A percentile compares a stretch with the other conserved stretches of the same genome.
Conservation (phyloP, 1,140 invertebrate species). For the Mamestra configurata region DNA sequence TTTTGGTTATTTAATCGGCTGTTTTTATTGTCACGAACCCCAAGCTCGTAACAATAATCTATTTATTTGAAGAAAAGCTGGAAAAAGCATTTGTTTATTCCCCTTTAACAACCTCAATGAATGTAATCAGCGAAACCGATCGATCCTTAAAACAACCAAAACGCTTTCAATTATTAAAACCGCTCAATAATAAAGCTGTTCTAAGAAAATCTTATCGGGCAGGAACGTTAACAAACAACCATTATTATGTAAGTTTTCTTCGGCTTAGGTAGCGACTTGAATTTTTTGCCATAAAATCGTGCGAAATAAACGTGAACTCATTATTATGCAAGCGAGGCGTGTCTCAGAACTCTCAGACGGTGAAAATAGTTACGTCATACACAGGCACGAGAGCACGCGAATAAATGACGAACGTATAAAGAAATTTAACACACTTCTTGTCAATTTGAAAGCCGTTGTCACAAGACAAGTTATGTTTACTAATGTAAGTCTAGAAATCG, state of each 20-base stretch:
- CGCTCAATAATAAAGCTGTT: constrained; percentile 10
- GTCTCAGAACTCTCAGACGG: constrained; percentile 51
- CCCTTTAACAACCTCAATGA: too few relatives aligned
- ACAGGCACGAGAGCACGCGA: constrained; percentile 51
- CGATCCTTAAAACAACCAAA: not conserved
- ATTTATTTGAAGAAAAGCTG: too few relatives aligned
- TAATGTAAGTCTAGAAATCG: not conserved
- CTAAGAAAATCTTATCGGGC: constrained; percentile 5
- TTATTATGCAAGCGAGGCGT: constrained; percentile 60
- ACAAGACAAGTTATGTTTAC: not conserved
- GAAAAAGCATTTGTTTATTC: too few relatives aligned
- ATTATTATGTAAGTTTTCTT: constrained; percentile 44
- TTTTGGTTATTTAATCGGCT: too few relatives aligned
- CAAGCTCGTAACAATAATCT: too few relatives aligned
- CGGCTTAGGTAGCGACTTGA: constrained; percentile 21
- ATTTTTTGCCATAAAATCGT: constrained; percentile 58
- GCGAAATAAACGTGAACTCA: constrained; percentile 58
- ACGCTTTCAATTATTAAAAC: not conserved
- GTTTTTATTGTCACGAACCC: too few relatives aligned
- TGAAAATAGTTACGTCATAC: constrained; percentile 63
- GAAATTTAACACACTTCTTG: constrained; percentile 19
- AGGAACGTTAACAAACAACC: not conserved
- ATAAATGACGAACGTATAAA: constrained; percentile 43
- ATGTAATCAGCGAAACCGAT: too few relatives aligned
- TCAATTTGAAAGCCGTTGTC: constrained; percentile 6